phyloP scores from a whole-genome alignment of 2,797 vertebrate species.

The Sitta carolinensis region DNA sequence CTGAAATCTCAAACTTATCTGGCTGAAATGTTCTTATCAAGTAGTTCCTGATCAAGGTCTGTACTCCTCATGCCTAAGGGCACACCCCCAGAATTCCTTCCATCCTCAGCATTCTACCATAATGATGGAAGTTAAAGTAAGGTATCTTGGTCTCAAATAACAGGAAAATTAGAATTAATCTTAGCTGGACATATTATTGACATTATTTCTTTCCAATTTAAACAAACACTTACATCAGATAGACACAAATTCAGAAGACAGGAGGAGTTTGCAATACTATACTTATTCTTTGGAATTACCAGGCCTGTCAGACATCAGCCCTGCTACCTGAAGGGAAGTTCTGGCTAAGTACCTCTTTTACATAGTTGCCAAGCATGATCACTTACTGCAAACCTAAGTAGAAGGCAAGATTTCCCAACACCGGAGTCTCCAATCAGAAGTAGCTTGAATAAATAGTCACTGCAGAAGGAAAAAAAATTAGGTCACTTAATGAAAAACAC shows the following conservation, averaged over 20 bases:
- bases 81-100: neutral
- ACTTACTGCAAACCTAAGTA: constrained; percentile 98
- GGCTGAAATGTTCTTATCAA: neutral
- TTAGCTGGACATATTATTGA: neutral
- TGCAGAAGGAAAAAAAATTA: constrained; percentile 67
- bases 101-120: neutral
- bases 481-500: neutral
- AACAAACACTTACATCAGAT: neutral
- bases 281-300: neutral
- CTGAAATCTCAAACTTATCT: neutral
- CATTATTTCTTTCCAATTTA: neutral
- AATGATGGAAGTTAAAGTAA: neutral
- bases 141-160: neutral
- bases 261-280: neutral
- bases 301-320: neutral
- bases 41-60: neutral
- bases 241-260: neutral
- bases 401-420: constrained; percentile 97
- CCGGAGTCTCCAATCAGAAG: constrained; percentile 98
- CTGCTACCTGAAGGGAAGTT: neutral
- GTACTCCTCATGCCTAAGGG: neutral
- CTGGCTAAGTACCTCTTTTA: neutral
- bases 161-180: neutral
- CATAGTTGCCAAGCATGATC: constrained; percentile 30
- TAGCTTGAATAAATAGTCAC: constrained; percentile 99